phyloP scores from a whole-genome alignment of 2,888 invertebrate genomes.

The Drosophila kokeensis region DNA sequence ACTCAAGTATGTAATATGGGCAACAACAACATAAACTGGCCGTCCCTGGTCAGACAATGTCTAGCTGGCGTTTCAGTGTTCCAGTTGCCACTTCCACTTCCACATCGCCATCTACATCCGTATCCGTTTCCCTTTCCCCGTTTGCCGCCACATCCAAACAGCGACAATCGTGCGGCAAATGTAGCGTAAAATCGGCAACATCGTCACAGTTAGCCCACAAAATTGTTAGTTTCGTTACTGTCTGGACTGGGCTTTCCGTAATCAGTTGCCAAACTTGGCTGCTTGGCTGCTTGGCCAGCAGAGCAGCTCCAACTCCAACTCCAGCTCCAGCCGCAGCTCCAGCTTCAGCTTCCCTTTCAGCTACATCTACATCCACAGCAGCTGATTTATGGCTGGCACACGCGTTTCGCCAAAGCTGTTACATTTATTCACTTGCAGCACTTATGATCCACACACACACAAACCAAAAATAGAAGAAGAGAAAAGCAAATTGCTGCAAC shows the following conservation, averaged over 20 bases:
- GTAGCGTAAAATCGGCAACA: slow-evolving; percentile 75
- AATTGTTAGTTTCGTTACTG: slow-evolving; percentile 71
- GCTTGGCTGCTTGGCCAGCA: slow-evolving; percentile 16
- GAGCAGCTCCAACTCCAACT: neutral
- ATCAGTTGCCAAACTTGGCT: slow-evolving; percentile 60
- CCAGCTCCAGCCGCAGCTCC: neutral
- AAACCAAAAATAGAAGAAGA: neutral
- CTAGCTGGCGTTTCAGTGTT: slow-evolving; percentile 40
- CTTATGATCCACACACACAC: slow-evolving; percentile 9
- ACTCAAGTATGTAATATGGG: slow-evolving; percentile 80
- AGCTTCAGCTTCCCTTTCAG: neutral
- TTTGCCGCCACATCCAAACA: slow-evolving; percentile 23
- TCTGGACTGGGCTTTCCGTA: slow-evolving; percentile 48
- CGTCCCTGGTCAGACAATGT: slow-evolving; percentile 66
- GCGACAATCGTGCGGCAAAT: slow-evolving; percentile 73
- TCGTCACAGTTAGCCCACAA: slow-evolving; percentile 65
- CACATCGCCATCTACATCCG: slow-evolving; percentile 11
- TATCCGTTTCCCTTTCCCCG: neutral
- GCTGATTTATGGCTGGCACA: slow-evolving; percentile 65
- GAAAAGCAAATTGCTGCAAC: neutral
- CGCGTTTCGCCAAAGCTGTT: slow-evolving; percentile 44
- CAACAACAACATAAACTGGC: slow-evolving; percentile 33
- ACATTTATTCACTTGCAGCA: slow-evolving; percentile 47
- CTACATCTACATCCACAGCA: slow-evolving; percentile 10
- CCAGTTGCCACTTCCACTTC: slow-evolving; percentile 47